Percentiles rank a stretch among this genome's conserved stretches.
phyloP scores from a whole-genome alignment of 2,797 vertebrate species.

The Lepilemur ruficaudatus region DNA sequence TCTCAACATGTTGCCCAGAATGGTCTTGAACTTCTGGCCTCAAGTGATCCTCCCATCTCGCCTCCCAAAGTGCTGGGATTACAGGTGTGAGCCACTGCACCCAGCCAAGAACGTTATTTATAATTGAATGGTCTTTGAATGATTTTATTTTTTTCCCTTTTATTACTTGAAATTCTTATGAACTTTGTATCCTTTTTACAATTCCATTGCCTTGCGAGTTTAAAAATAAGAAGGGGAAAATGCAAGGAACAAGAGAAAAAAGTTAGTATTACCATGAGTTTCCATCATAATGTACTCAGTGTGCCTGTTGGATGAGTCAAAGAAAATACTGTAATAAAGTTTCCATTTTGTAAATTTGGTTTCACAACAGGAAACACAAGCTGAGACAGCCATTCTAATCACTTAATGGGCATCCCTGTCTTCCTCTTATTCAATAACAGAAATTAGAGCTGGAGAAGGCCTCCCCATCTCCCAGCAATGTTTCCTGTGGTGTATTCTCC shows the following conservation, averaged over 20 bases:
- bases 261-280: background rate
- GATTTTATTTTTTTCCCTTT: background rate
- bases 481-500: background rate
- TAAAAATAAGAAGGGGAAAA: background rate
- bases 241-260: background rate
- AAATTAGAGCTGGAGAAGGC: background rate
- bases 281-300: background rate
- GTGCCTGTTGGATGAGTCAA: background rate
- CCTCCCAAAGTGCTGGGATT: too few species aligned
- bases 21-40: too few species aligned
- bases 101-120: background rate
- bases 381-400: background rate
- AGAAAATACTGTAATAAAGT: conserved; percentile 6
- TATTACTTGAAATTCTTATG: background rate
- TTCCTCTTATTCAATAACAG: conserved; percentile 3
- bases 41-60: too few species aligned
- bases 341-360: conserved; percentile 38
- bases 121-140: background rate
- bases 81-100: too few species aligned
- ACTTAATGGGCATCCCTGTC: conserved; percentile 2
- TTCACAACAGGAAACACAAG: conserved; percentile 11
- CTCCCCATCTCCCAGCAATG: background rate
- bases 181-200: background rate
- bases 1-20: too few species aligned
- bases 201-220: background rate